Evolutionary conservation across 2,888 invertebrate genomes (phyloP), one percentile per base, ranked within the genome.

Genomic region (Orthosia cruda): DNA sequence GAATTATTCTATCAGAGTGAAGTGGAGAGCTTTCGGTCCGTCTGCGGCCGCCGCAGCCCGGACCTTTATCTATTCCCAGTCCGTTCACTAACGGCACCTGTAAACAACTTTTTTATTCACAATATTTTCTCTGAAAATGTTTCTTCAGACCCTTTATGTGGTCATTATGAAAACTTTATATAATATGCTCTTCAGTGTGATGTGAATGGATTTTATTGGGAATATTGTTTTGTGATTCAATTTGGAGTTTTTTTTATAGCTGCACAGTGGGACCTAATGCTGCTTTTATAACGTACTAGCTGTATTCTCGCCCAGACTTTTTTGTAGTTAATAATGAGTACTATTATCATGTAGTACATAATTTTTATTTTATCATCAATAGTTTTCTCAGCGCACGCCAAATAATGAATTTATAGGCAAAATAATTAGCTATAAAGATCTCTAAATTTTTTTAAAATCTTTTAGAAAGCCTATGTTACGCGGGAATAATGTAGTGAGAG

Each of bases 21-120:
- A 78, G 77, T 77, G 65, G 65, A 52, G 74, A 78, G 71, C 78
- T 78, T 84, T 74, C 63, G 83, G 77, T 54, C 80, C 65, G 74
- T 80, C 81, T 76, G 84, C 74, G 84, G 85, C 83, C 71, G 80
- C 80, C 79, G 77, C 54, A 57, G 55, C 77, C 63, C 72, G 83
- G 78, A 74, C 90, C 89, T 82, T 88, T 86, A 89, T 90, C 90
- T 89, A 88, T 90, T 88, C 80, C 72, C 84, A 77, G 84, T 75
- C 71, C 74, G 73, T 85, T 81, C 80, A 83, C 84, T 84, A 83
- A 86, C 83, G 80, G 87, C 77, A 83, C 81, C 81, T 74, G 87
- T 76, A 86, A 86, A 88, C 84, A 79, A 81, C 89, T 87, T 86
- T 86, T 88, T 86, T 81, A 84, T 81, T 77, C 79, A 80, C 83